Base-by-base conservation (phyloP, 2,888 invertebrate genomes). In the Idaea straminata region DNA sequence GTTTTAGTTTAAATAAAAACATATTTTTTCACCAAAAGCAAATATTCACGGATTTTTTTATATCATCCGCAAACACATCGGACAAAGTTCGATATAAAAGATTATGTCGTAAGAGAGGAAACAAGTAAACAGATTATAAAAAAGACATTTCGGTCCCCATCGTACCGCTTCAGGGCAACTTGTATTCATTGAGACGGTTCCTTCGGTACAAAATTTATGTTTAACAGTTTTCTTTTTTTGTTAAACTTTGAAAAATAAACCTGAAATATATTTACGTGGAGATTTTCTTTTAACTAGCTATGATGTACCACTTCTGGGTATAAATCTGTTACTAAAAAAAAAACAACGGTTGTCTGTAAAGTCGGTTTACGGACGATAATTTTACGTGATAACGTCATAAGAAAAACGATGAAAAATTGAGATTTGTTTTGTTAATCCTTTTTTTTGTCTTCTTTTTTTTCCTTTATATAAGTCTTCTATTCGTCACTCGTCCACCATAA, bases 71-170 rank as follows among this genome's bases (percentile, higher is more conserved):
- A 84, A 87, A 85, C 81, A 83, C 82, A 83, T 83, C 79, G 79
- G 71, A 75, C 78, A 76, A 78, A 80, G 82, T 84, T 82, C 77
- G 73, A 83, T 81, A 83, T 85, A 87, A 89, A 81, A 86, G 86
- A 89, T 89, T 88, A 89, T 87, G 85, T 84, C 79, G 83, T 83
- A 82, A 84, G 74, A 83, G 81, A 75, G 83, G 84, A 79, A 83
- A 83, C 83, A 83, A 86, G 88, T 88, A 89, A 89, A 91, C 91
- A 90, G 88, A 89, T 90, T 90, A 90, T 90, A 90, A 89, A 90
- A 88, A 90, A 89, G 85, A 88, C 86, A 83, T 86, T 83, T 74
- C 75, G 74, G 73, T 78, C 81, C 79, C 78, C 78, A 71, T 73
- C 70, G 71, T 76, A 77, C 80, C 81, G 84, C 83, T 84, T 73